phyloP scores from a whole-genome alignment of 2,888 invertebrate genomes.

The Drosophila fulvimacula region DNA sequence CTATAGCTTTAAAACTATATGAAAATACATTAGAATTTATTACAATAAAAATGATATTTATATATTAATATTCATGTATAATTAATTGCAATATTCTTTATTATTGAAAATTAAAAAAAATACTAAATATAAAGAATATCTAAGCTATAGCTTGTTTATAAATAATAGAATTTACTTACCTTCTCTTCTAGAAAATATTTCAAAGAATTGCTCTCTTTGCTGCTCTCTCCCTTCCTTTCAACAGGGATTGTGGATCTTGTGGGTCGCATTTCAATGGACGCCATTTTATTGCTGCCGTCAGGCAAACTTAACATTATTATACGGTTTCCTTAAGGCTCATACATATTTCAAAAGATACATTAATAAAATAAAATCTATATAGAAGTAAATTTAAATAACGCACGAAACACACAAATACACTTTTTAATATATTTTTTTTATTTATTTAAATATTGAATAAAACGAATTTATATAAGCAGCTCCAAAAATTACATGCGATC shows the following conservation, averaged over 20 bases:
- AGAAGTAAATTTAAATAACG: background rate
- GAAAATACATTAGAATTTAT: background rate
- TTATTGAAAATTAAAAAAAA: background rate
- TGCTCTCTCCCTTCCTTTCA: background rate
- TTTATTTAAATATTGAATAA: background rate
- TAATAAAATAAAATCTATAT: background rate
- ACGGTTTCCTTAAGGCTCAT: background rate
- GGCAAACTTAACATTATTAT: background rate
- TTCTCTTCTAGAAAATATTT: background rate
- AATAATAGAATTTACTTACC: too few relatives aligned
- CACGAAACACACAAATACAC: background rate
- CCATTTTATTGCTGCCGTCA: background rate
- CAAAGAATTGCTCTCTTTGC: background rate
- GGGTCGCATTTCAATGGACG: background rate
- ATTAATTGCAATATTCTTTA: background rate
- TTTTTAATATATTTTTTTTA: background rate
- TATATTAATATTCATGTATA: background rate
- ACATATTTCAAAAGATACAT: background rate
- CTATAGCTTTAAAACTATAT: background rate
- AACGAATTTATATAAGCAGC: rapidly evolving
- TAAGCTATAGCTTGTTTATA: background rate
- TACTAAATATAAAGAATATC: too few relatives aligned
- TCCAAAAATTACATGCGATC: background rate
- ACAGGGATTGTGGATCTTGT: background rate
- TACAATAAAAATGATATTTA: background rate